These are phyloP conservation scores for Megaleporinus macrocephalus DNA, from an alignment of 2,113 vertebrate genomes.

Conservation along the genomic window DNA sequence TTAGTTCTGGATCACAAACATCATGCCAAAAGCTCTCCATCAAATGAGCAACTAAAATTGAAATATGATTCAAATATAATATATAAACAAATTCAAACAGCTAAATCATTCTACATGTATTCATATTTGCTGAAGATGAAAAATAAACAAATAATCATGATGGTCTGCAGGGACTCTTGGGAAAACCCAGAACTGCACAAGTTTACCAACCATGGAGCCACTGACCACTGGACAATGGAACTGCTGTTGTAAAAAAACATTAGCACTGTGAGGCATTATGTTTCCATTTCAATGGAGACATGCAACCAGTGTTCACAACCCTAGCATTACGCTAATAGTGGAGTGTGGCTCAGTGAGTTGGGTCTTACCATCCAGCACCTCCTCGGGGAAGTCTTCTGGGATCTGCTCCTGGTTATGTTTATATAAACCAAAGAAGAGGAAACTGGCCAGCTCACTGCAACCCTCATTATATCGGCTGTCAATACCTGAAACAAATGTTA, in stretches of 20 bases:
- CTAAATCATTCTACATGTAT: too few relatives aligned
- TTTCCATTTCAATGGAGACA: neutral
- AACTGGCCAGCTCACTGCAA: constrained; percentile 92
- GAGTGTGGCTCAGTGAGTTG: neutral
- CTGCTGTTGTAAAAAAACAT: neutral
- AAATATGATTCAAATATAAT: too few relatives aligned
- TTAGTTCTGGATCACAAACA: too few relatives aligned
- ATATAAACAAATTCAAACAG: too few relatives aligned
- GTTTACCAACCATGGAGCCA: neutral
- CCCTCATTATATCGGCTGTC: constrained; percentile 96
- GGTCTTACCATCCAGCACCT: constrained; percentile 89
- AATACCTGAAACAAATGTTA: constrained; percentile 79
- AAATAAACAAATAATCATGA: too few relatives aligned
- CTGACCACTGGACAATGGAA: too few relatives aligned
- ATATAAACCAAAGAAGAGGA: constrained; percentile 93
- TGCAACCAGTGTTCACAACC: neutral
- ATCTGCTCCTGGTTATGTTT: constrained; percentile 82
- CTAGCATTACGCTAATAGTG: neutral
- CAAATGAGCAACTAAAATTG: too few relatives aligned
- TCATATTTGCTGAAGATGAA: too few relatives aligned
- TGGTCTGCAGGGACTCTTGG: too few relatives aligned
- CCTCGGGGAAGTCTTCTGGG: constrained; percentile 87
- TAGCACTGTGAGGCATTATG: neutral
- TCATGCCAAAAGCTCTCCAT: too few relatives aligned
- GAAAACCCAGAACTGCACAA: neutral